phyloP scores from a whole-genome alignment of 2,797 vertebrate genomes.

The Micropoecilia bifurca region DNA sequence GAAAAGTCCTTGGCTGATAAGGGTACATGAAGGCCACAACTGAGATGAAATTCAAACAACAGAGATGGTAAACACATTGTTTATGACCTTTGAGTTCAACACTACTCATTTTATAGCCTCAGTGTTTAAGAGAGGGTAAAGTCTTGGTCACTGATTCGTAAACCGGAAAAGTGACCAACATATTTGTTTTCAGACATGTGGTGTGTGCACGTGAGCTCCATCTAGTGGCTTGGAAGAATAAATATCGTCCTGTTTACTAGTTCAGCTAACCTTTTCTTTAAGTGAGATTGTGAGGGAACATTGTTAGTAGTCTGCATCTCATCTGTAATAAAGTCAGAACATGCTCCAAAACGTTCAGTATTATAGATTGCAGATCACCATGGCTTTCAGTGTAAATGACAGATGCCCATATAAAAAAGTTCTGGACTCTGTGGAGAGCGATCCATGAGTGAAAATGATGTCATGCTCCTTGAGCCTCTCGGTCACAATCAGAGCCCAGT shows the following conservation, averaged over 20 bases:
- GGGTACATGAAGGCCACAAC: slow-evolving; percentile 9
- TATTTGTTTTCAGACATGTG: neutral
- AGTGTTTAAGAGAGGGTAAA: neutral
- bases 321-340: neutral
- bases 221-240: neutral
- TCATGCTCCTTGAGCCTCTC: too few species aligned
- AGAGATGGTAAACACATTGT: neutral
- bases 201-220: neutral
- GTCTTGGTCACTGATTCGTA: neutral
- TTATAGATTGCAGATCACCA: neutral
- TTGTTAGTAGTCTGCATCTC: neutral
- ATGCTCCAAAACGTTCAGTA: neutral
- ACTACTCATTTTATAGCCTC: slow-evolving; percentile 4
- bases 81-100: neutral
- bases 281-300: neutral
- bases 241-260: neutral
- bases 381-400: neutral
- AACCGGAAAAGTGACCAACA: neutral
- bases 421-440: too few species aligned
- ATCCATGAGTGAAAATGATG: too few species aligned
- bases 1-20: slow-evolving; percentile 10
- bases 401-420: neutral
- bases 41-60: slow-evolving; percentile 6
- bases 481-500: too few species aligned
- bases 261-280: neutral